phyloP scores from a whole-genome alignment of 37 sponge, comb jelly and placozoan species.

The Halisarca cf. caerulea region DNA sequence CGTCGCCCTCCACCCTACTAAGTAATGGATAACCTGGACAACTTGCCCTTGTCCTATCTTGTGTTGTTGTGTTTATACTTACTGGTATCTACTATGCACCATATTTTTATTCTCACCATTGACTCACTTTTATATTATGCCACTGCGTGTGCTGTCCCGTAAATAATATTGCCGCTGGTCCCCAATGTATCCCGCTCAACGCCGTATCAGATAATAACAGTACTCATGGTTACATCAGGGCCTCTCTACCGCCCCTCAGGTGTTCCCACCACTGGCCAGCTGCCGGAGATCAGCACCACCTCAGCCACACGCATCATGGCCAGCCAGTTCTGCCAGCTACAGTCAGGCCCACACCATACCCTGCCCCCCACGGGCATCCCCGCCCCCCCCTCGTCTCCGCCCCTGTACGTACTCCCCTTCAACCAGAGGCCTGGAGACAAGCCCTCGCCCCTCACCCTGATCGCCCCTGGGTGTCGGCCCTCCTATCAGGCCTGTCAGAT shows the following conservation, averaged over 20 bases:
- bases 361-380: background rate
- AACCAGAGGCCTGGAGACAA: background rate
- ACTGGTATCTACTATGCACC: too few relatives aligned
- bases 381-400: background rate
- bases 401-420: background rate
- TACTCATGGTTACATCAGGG: background rate
- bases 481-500: background rate
- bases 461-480: background rate
- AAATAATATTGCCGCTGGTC: background rate
- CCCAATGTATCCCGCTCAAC: too few relatives aligned
- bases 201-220: too few relatives aligned
- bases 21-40: too few relatives aligned
- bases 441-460: slow-evolving; percentile 2
- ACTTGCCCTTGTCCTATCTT: too few relatives aligned
- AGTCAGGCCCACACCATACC: background rate
- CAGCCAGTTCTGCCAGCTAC: slow-evolving; percentile 4
- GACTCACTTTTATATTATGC: too few relatives aligned
- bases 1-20: background rate
- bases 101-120: too few relatives aligned
- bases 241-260: background rate
- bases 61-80: too few relatives aligned
- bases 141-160: too few relatives aligned
- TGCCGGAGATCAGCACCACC: background rate
- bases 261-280: background rate
- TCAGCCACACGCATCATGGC: background rate